Base-by-base conservation (phyloP, 1,140 invertebrate genomes). In the Pseudachorutes palmiensis region DNA sequence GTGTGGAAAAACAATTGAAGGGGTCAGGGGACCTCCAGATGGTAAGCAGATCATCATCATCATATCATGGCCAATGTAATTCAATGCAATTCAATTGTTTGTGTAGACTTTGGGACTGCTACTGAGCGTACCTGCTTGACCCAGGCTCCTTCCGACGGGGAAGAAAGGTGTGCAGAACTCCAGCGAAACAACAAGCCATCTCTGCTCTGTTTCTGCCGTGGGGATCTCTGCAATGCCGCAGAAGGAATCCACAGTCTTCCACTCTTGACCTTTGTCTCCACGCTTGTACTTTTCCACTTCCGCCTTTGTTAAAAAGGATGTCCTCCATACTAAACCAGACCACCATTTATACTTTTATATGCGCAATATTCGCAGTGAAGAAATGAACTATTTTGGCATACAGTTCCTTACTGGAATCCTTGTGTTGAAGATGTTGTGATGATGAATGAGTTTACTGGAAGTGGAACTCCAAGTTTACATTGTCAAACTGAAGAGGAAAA, bases 1-100 rank as follows among this genome's bases (percentile, higher is more conserved):
- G 92, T 96, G 92, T 76, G 88, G 87, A 9, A 96, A 95, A 82
- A 86, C 91, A 48, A 85, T 93, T 28, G 91, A 94, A 79, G 88
- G 86, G 83, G 83, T 69, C 73, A 76, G 66, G 85, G 84, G 76
- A 80, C 86, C 58, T 84, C 85, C 67, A 85, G 81, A 82, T 77
- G 82, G 82, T 81, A 76, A 73, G 68, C 72, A n/a, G 41, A 24
- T 60, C 14, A 29, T 33, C 41, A 48, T 28, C 22, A 0, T n/a
- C 29, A 62, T 30, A 60, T 51, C 22, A 45, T 60, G 14, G 32
- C 36, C 26, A 41, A n/a, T n/a, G 26, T 22, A 51, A 51, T 51
- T 49, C 14, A 64, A 28, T 16, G 30, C 31, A 32, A 1, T 28
- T 49, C 66, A 61, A 59, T 71, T 74, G 69, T 72, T 66, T 74